These are phyloP conservation scores for Limonius californicus DNA, from an alignment of 1,140 invertebrate genomes.

Conservation along the genomic window DNA sequence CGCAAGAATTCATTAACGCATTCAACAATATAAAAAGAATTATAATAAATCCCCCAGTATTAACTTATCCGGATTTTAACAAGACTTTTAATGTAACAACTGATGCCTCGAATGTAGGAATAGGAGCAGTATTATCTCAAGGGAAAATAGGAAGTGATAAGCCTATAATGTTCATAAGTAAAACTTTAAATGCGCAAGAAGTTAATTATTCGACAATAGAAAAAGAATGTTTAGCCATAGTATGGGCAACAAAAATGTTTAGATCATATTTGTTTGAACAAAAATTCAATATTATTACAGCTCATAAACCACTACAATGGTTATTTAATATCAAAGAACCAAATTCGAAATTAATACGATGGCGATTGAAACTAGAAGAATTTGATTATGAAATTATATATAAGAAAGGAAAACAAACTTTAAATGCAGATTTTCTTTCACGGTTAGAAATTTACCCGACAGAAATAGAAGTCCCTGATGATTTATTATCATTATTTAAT, in stretches of 20 bases:
- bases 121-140: not conserved
- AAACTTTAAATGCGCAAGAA: not conserved
- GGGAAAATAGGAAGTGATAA: not conserved
- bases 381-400: slow-evolving; percentile 43
- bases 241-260: slow-evolving; percentile 25
- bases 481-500: not conserved
- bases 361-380: slow-evolving; percentile 44
- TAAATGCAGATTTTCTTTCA: not conserved
- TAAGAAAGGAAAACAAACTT: slow-evolving; percentile 13
- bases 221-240: slow-evolving; percentile 23
- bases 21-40: not conserved
- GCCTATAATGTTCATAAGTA: not conserved
- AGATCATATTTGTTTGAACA: slow-evolving; percentile 22
- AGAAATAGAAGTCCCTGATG: not conserved
- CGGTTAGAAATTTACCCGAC: not conserved
- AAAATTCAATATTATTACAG: slow-evolving; percentile 26
- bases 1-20: not conserved
- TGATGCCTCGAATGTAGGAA: too few relatives aligned
- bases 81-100: not conserved
- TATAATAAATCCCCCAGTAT: not conserved
- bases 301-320: slow-evolving; percentile 16
- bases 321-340: slow-evolving; percentile 44
- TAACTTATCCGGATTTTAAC: not conserved
- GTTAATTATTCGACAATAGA: slow-evolving; percentile 16
- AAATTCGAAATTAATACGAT: slow-evolving; percentile 45